Base-by-base conservation (phyloP, 23 tunicate species). In the Phallusia fumigata region DNA sequence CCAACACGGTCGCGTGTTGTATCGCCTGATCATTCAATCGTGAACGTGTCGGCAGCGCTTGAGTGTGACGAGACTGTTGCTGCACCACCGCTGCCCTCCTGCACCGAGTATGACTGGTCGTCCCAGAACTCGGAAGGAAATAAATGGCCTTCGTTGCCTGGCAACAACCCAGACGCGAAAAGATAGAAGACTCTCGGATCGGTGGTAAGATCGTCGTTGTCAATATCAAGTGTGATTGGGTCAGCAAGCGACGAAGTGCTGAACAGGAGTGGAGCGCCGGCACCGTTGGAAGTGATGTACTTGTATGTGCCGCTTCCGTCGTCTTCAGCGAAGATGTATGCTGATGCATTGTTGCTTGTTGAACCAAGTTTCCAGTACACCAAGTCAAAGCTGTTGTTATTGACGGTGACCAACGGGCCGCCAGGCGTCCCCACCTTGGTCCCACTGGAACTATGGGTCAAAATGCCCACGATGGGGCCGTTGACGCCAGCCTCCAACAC, bases 361-460 rank as follows among this genome's bases (percentile, higher is more conserved):
- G 69, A 58, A 21, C 69, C 69, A 22, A 58, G 69, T 58, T 58
- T 58, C 69, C 69, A 58, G 69, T 58, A 58, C 11, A 58, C 69
- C 26, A 58, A 24, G 16, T 24, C 28, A 3, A 24, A 58, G 28
- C 28, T 21, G 69, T 24, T 24, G 16, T 58, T 8, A 16, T 58
- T 58, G 69, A 58, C 28, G 1, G 69, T 58, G 28, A 58, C 28
- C 26, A 24, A 22, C 5, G 16, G 8, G 15, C 69, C 69, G 28
- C 58, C 58, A 51, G 69, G 5, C 3, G 28, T 21, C 11, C 69
- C 69, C 26, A 24, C 69, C 5, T 6, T 16, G 2, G 69, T 24
- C 28, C 28, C 28, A 24, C 28, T 58, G 69, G 26, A 6, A 2
- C 8, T 16, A 13, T 58, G 69, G 69, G 28, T 21, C 69, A 58